Percentiles rank a stretch among this genome's conserved stretches.
Evolutionary conservation across 2,797 vertebrate genomes (phyloP).

Genomic region (Balearica regulorum): DNA sequence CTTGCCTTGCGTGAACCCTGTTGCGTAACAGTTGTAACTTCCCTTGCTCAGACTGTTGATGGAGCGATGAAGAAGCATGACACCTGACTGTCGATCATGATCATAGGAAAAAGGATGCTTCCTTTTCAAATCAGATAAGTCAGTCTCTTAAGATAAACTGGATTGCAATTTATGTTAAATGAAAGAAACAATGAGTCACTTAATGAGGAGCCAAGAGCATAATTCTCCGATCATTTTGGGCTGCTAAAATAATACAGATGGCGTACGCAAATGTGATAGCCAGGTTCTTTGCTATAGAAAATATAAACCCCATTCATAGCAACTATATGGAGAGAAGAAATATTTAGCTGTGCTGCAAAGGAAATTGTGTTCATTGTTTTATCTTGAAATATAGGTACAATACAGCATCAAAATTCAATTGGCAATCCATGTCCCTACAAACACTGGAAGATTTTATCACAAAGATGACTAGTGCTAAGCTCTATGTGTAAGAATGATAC

Average conservation of each 20-base stretch:
- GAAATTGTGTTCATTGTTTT: background rate
- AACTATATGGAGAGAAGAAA: background rate
- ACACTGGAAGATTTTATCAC: background rate
- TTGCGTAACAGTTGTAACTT: background rate
- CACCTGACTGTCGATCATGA: background rate
- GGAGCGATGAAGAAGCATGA: background rate
- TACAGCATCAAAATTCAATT: background rate
- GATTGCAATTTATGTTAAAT: background rate
- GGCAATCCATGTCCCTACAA: background rate
- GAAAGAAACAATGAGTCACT: background rate
- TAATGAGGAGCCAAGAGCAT: background rate
- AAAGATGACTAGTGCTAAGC: background rate
- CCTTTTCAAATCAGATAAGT: background rate
- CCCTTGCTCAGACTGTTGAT: background rate
- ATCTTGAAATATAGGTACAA: background rate
- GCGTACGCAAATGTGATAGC: background rate
- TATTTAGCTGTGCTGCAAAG: background rate
- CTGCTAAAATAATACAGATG: background rate
- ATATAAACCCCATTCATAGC: background rate
- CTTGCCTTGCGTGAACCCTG: background rate
- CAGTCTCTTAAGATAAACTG: background rate
- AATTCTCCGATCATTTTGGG: background rate
- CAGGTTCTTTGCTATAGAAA: background rate
- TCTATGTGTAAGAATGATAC: accelerated
- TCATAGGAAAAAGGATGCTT: background rate